Evolutionary conservation across 2,888 invertebrate species (phyloP).

Genomic region (Psylliodes chrysocephalus): DNA sequence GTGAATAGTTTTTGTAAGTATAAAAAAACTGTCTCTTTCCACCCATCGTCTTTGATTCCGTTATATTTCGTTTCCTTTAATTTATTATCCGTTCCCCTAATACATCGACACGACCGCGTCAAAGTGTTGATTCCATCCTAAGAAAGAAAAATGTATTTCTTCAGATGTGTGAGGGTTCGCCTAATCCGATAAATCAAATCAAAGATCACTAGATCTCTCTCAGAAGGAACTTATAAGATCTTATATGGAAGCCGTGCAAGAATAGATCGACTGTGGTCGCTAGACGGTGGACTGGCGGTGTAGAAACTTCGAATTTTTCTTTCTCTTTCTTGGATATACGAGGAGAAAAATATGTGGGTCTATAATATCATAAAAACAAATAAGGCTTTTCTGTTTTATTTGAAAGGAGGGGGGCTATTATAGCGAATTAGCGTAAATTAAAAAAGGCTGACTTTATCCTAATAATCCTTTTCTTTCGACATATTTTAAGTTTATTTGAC

Average conservation of each 20-base stretch:
- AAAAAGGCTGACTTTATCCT: too few relatives aligned
- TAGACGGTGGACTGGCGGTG: not conserved
- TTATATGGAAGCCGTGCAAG: conserved; percentile 46
- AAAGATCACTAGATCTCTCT: conserved; percentile 55
- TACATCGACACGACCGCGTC: conserved; percentile 45
- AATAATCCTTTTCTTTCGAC: too few relatives aligned
- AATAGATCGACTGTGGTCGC: conserved; percentile 41
- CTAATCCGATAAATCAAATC: conserved; percentile 61
- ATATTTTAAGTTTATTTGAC: too few relatives aligned
- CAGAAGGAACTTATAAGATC: conserved; percentile 49
- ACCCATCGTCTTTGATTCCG: not conserved
- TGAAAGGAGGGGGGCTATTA: too few relatives aligned
- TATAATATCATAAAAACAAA: too few relatives aligned
- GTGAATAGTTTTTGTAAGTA: too few relatives aligned
- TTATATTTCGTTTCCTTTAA: conserved; percentile 31
- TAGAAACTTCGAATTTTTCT: conserved; percentile 40
- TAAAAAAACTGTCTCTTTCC: conserved; percentile 19
- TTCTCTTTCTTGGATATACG: too few relatives aligned
- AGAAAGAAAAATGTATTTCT: conserved; percentile 55
- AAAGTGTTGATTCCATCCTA: conserved; percentile 49
- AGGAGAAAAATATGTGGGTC: too few relatives aligned
- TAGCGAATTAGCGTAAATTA: too few relatives aligned
- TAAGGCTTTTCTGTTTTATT: too few relatives aligned
- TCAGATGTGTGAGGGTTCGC: conserved; percentile 52
- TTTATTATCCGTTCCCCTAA: conserved; percentile 45